Percentiles rank a stretch among this genome's conserved stretches.
phyloP scores from a whole-genome alignment of 2,113 vertebrate genomes.

The Vidua macroura region DNA sequence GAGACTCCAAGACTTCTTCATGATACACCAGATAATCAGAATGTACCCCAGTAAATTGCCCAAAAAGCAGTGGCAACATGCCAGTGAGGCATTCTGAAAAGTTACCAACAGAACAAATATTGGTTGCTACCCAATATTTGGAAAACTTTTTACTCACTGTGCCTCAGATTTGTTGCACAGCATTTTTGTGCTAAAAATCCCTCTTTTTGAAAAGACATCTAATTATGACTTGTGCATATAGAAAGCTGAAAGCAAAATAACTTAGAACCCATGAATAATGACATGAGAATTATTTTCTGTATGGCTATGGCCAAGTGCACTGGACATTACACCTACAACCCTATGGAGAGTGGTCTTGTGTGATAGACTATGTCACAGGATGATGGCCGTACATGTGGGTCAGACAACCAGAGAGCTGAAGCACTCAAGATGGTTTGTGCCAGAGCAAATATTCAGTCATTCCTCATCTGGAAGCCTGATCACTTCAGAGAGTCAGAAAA shows the following conservation, averaged over 20 bases:
- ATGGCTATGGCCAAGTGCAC: neutral
- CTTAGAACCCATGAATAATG: neutral
- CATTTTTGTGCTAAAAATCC: neutral
- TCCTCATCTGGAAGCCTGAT: neutral
- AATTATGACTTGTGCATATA: neutral
- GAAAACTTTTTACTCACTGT: neutral
- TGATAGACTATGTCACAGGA: neutral
- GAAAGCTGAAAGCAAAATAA: neutral
- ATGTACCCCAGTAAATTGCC: neutral
- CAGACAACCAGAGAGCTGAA: neutral
- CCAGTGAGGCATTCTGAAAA: neutral
- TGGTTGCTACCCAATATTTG: neutral
- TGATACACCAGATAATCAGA: neutral
- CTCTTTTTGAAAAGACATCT: neutral
- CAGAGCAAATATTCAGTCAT: neutral
- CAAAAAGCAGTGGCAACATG: neutral
- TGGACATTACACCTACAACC: neutral
- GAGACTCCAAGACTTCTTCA: neutral
- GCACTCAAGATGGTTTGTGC: neutral
- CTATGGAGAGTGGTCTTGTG: too few species aligned
- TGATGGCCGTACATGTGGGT: neutral
- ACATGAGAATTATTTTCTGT: neutral
- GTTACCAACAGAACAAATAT: neutral
- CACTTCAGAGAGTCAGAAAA: neutral
- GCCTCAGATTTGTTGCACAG: neutral